Percentiles rank a stretch among this genome's conserved stretches.
Evolutionary conservation across 2,113 vertebrate genomes (phyloP).

Genomic region (Paramisgurnus dabryanus): DNA sequence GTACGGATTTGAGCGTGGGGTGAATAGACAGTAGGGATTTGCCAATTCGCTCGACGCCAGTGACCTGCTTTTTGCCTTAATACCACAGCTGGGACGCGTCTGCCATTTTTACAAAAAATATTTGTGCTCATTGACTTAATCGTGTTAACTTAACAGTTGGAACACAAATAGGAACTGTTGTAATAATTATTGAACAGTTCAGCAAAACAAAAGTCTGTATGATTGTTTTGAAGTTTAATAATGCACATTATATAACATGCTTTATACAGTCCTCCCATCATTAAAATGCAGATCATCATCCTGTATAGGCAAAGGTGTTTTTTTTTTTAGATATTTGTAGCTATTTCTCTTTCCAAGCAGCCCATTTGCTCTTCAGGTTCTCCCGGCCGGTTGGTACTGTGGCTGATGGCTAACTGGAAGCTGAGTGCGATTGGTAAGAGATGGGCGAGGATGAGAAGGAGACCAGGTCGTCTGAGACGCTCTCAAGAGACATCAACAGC

Average conservation of each 20-base stretch:
- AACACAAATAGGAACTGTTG: background rate
- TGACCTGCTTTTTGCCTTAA: slow-evolving; percentile 42
- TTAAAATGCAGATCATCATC: slow-evolving; percentile 7
- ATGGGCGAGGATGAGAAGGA: slow-evolving; percentile 67
- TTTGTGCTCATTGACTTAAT: slow-evolving; percentile 6
- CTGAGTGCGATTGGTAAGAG: slow-evolving; percentile 57
- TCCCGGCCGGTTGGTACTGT: slow-evolving; percentile 57
- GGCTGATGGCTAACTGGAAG: slow-evolving; percentile 66
- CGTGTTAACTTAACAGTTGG: background rate
- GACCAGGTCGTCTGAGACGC: slow-evolving; percentile 18
- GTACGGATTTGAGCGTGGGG: slow-evolving; percentile 68
- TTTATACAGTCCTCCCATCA: background rate
- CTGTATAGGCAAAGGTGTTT: background rate
- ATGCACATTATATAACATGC: too few species aligned
- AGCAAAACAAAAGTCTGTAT: background rate
- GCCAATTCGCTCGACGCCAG: slow-evolving; percentile 56
- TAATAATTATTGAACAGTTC: too few species aligned
- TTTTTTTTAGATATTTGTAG: background rate
- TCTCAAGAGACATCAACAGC: slow-evolving; percentile 23
- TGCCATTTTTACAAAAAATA: background rate
- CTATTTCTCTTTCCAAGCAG: background rate
- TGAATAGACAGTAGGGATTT: slow-evolving; percentile 62
- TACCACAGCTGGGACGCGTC: background rate
- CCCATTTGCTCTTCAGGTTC: background rate
- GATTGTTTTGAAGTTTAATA: too few species aligned